Conservation (phyloP, 2,113 vertebrate species). For the Empidonax alnorum region DNA sequence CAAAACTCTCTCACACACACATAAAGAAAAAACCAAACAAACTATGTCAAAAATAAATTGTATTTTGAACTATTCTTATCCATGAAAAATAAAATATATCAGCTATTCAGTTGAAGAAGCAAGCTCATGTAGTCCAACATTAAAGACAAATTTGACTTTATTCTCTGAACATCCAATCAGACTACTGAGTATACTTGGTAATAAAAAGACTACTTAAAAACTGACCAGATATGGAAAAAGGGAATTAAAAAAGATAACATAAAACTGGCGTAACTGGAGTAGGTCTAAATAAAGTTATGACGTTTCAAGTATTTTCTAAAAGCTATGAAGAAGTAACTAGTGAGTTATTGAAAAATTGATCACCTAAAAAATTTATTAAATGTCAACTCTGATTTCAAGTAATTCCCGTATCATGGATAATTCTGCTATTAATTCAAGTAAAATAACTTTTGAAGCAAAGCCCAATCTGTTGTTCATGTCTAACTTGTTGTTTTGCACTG, state of each 20-base stretch:
- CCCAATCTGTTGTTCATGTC: not conserved
- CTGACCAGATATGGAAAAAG: not conserved
- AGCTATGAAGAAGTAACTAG: not conserved
- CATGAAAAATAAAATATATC: not conserved
- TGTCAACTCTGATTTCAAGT: not conserved
- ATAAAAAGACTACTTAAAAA: not conserved
- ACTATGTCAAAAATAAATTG: not conserved
- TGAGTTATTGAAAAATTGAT: not conserved
- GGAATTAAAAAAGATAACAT: not conserved
- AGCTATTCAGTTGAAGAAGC: not conserved
- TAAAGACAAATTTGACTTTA: not conserved
- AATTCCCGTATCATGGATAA: not conserved
- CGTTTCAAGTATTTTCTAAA: not conserved
- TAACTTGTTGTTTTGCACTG: not conserved
- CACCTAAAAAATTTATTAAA: not conserved
- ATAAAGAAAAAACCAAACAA: not conserved
- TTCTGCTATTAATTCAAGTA: not conserved
- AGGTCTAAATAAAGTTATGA: not conserved
- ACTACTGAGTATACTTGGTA: not conserved
- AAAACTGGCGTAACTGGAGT: not conserved
- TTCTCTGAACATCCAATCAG: not conserved
- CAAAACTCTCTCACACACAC: accelerated
- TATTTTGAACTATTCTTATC: not conserved
- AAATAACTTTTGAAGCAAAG: not conserved
- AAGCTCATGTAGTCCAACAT: not conserved